Percentiles rank a stretch among this genome's conserved stretches.
Evolutionary conservation across 2,113 vertebrate species (phyloP).

Genomic region (Calyptomena viridis): DNA sequence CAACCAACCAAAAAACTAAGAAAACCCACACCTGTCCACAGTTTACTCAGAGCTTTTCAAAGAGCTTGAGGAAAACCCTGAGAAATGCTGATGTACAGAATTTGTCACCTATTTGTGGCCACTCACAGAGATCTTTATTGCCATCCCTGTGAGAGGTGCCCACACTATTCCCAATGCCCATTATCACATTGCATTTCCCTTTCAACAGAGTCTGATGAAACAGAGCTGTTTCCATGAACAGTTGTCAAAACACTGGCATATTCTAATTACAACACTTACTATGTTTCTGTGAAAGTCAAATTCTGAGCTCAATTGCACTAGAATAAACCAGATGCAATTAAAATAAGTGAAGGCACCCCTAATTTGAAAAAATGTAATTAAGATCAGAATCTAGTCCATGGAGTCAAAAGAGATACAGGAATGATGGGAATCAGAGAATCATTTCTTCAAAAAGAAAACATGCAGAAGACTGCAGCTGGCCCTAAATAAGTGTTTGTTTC

Average conservation of each 20-base stretch:
- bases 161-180: not conserved
- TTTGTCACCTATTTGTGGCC: not conserved
- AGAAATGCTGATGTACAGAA: not conserved
- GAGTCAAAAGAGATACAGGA: not conserved
- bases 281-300: not conserved
- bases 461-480: not conserved
- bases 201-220: not conserved
- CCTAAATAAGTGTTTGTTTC: not conserved
- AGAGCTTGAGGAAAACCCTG: not conserved
- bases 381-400: not conserved
- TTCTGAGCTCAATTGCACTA: not conserved
- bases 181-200: not conserved
- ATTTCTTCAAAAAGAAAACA: not conserved
- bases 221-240: not conserved
- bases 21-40: not conserved
- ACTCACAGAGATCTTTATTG: not conserved
- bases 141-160: not conserved
- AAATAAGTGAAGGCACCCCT: not conserved
- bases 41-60: not conserved
- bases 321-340: not conserved
- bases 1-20: not conserved
- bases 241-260: constrained; percentile 42
- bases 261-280: constrained; percentile 34
- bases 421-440: not conserved
- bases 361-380: not conserved